Base-by-base conservation (phyloP, 2,888 invertebrate species). In the Cataglyphis livida region DNA sequence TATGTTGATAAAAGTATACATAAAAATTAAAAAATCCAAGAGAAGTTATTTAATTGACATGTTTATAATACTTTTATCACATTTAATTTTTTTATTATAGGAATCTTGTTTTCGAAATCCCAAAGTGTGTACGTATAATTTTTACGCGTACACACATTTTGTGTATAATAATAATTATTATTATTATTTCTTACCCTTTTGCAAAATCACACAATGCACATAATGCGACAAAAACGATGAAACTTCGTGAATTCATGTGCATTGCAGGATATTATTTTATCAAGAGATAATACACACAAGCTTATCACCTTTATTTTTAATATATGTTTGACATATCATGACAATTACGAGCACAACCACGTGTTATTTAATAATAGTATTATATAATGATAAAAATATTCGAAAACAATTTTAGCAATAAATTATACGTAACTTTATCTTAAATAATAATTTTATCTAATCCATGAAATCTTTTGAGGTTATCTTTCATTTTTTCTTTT, bases 241-340 rank as follows among this genome's bases (percentile, higher is more conserved):
- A 41, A 6, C 7, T 38, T 51, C 2, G 75, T 41, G 57, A 57
- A 66, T 66, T 66, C 66, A 76, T 76, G n/a, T 48, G 41, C 15
- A 2, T 66, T 57, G 21, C n/a, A 38, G 28, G 6, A 15, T 15
- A 0, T 21, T 75, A 62, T 65, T 28, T 66, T 28, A 3, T 5
- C 5, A 12, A 12, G 3, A 0, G 18, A n/a, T 1, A 12, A 44
- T 18, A 5, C 32, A 25, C 21, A 35, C 35, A 28, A 28, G 10
- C 21, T 74, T 6, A n/a, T 32, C 18, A 68, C 25, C 2, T 51
- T 5, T 10, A 66, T 9, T 9, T 38, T 35, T 6, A 35, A 18
- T 28, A 18, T 28, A 1, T 3, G 10, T 12, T 41, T 41, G 7
- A 15, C 12, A 57, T 7, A n/a, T 1, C 2, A 15, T 15, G 7